Evolutionary conservation across 2,797 vertebrate species (phyloP).

Genomic region (Channa striata): DNA sequence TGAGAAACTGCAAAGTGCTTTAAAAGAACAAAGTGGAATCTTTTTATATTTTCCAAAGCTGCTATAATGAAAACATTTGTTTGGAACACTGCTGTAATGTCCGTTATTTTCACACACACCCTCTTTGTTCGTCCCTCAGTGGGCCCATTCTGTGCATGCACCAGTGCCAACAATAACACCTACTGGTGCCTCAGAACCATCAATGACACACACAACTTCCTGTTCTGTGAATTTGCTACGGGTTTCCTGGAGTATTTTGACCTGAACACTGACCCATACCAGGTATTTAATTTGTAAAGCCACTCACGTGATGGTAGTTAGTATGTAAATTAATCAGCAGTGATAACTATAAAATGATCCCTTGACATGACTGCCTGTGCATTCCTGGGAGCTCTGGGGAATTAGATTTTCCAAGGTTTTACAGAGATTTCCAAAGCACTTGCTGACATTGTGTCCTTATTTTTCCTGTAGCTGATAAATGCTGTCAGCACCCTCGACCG

Average conservation of each 20-base stretch:
- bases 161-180: constrained; percentile 98
- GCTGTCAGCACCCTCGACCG: constrained; percentile 92
- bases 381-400: constrained; percentile 28
- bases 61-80: constrained; percentile 43
- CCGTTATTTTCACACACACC: constrained; percentile 43
- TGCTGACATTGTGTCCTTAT: constrained; percentile 48
- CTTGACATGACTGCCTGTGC: constrained; percentile 17
- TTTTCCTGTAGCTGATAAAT: constrained; percentile 90
- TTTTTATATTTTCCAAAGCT: constrained; percentile 39
- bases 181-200: constrained; percentile 98
- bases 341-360: constrained; percentile 27
- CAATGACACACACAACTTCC: constrained; percentile 97
- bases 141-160: constrained; percentile 98
- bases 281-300: constrained; percentile 83
- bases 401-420: constrained; percentile 29
- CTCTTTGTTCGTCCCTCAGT: constrained; percentile 71
- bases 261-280: constrained; percentile 95
- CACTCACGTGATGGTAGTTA: constrained; percentile 4
- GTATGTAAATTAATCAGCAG: constrained; percentile 28
- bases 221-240: constrained; percentile 99
- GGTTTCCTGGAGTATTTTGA: constrained; percentile 98
- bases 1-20: constrained; percentile 77
- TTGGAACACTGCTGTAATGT: constrained; percentile 38
- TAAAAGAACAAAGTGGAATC: constrained; percentile 13
- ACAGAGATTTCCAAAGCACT: constrained; percentile 31